These are phyloP conservation scores for Porites rus DNA, from an alignment of 92 coral and sea anemone genomes.

Conservation along the genomic window DNA sequence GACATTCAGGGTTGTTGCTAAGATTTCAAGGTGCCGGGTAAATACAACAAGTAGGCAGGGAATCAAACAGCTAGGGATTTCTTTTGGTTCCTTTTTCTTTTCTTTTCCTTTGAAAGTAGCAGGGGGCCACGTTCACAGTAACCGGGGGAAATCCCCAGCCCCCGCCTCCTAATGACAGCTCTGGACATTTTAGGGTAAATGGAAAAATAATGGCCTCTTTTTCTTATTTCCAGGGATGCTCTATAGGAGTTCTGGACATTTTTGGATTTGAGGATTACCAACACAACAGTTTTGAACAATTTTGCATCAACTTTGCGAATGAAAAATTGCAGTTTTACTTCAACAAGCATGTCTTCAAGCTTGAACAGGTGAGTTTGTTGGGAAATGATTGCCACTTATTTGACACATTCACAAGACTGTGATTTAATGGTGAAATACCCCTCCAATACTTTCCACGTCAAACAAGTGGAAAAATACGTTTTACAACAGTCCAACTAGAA, in stretches of 20 bases:
- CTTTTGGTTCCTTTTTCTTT: no score
- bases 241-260: slow-evolving; percentile 99
- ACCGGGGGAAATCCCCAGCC: no score
- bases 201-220: neutral
- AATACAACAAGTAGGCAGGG: no score
- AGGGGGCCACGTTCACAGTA: no score
- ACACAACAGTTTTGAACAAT: slow-evolving; percentile 96
- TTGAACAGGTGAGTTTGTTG: slow-evolving; percentile 82
- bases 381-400: neutral
- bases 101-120: no score
- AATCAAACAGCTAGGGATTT: no score
- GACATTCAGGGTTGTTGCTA: neutral
- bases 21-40: no score
- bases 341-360: slow-evolving; percentile 91
- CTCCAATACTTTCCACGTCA: no score
- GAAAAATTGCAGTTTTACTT: slow-evolving; percentile 97
- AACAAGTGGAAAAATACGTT: no score
- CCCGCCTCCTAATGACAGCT: no score
- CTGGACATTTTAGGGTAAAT: neutral
- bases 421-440: neutral
- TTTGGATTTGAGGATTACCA: slow-evolving; percentile 97
- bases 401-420: neutral
- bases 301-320: slow-evolving; percentile 98
- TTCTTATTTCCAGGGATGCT: slow-evolving; percentile 75
- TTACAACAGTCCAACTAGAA: no score